Evolutionary conservation across 2,797 vertebrate species (phyloP), one percentile per base, ranked within the genome.

Genomic region (Caiman crocodilus): DNA sequence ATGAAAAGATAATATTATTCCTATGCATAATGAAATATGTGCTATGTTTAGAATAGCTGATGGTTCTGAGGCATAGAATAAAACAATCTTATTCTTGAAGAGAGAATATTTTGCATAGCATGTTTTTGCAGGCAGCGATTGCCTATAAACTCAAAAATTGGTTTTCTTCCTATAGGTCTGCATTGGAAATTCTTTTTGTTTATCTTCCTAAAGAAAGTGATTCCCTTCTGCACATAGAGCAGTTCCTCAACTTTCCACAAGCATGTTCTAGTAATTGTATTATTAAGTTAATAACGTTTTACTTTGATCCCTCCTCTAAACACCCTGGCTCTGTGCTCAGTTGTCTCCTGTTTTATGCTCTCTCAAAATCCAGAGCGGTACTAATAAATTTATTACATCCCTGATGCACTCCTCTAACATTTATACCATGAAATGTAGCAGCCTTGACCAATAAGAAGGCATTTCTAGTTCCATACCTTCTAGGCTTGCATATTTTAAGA

Each of bases 251-350:
- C 84, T 28, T 73, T 85, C 92, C 63, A 77, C 64, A 20, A 84
- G 18, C 5, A 0, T 28, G 80, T 85, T 93, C 85, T 74, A 89
- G 61, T 60, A 88, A 92, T 84, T 75, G 18, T 50, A 90, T 93
- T 92, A 90, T 88, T 84, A 96, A 96, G 17, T 50, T 96, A 93
- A 90, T 89, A 73, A 87, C 60, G 23, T 91, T 93, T 95, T 88
- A 85, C 75, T 94, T 93, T 90, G 80, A 93, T 89, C 8, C 23
- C 92, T 80, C 93, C 90, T 91, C 82, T 95, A 85, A 96, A 80
- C 5, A 94, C 88, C 69, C 71, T 94, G 93, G 57, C 75, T 92
- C 77, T 71, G 16, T 76, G 28, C 42, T 93, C 71, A 84, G 35
- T 96, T 95, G 94, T 85, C 76, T 92, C 80, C 50, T 35, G 75